These are phyloP conservation scores for Archaeoteleia sp. DNA, from an alignment of 2,888 invertebrate species.

Conservation along the genomic window DNA sequence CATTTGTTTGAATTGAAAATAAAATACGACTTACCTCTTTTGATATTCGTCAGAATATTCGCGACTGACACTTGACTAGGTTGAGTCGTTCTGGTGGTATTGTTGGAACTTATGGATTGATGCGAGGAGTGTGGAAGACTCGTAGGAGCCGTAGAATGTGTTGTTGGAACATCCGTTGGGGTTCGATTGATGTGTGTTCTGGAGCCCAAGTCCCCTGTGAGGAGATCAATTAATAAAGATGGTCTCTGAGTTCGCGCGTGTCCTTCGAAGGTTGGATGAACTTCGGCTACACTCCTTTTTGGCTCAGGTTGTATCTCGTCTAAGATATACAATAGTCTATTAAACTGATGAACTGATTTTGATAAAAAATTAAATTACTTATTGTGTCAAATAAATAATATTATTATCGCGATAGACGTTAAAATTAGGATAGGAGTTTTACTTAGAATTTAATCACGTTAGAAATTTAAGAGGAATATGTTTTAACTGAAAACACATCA, in stretches of 20 bases:
- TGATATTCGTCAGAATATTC: constrained; percentile 38
- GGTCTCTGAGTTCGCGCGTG: constrained; percentile 78
- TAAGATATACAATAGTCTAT: constrained; percentile 35
- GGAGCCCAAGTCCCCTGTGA: constrained; percentile 78
- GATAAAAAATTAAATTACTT: constrained; percentile 3
- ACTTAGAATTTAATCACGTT: no score
- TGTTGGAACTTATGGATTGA: constrained; percentile 66
- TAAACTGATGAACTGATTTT: constrained; percentile 4
- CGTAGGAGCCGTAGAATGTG: constrained; percentile 63
- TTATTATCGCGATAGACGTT: no score
- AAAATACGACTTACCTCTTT: constrained; percentile 30
- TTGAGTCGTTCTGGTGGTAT: constrained; percentile 60
- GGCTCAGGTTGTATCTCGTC: constrained; percentile 71
- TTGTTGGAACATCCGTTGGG: constrained; percentile 68
- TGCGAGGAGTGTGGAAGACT: constrained; percentile 62
- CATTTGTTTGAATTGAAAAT: neutral
- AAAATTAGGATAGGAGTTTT: no score
- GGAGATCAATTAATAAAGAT: constrained; percentile 81
- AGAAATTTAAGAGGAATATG: no score
- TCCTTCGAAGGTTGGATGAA: constrained; percentile 67
- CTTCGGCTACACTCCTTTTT: constrained; percentile 70
- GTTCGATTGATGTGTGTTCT: constrained; percentile 68
- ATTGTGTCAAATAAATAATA: constrained; percentile 1
- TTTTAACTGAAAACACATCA: no score
- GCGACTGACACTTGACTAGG: constrained; percentile 57